A percentile compares a stretch with the other conserved stretches of the same genome.
These are phyloP conservation scores for Dermatemys mawii DNA, from an alignment of 2,113 vertebrate genomes.

Conservation along the genomic window DNA sequence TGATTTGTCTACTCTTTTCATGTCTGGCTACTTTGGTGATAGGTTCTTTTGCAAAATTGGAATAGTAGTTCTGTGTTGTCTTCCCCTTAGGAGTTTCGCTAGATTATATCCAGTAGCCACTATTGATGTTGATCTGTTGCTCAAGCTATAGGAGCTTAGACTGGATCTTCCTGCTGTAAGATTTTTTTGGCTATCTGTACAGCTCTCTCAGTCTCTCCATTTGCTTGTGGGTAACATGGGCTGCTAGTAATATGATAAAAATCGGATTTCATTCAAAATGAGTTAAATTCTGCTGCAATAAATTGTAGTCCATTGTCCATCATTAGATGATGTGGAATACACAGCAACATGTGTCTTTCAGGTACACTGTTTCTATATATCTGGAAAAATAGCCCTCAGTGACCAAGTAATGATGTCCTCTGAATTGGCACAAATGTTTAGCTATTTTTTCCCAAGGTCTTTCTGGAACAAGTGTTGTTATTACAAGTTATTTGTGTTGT, in stretches of 20 bases:
- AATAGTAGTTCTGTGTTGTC: neutral
- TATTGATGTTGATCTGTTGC: neutral
- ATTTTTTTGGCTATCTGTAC: neutral
- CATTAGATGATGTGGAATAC: neutral
- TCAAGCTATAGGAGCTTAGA: neutral
- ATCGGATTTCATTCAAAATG: neutral
- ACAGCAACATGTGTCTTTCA: neutral
- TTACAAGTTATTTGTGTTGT: neutral
- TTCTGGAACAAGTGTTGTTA: neutral
- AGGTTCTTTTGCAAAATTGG: neutral
- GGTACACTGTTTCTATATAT: neutral
- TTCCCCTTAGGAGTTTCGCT: neutral
- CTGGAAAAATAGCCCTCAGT: neutral
- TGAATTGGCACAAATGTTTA: neutral
- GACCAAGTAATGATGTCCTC: neutral
- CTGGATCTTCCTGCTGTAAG: neutral
- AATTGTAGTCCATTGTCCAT: neutral
- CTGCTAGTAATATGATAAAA: neutral
- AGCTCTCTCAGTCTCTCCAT: neutral
- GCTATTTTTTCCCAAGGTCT: neutral
- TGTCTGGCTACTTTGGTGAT: neutral
- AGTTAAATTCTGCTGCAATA: neutral
- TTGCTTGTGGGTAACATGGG: neutral
- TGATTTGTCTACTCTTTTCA: neutral
- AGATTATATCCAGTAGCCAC: neutral